phyloP scores from a whole-genome alignment of 1,140 invertebrate species.

The Rhagoletis zephyria region DNA sequence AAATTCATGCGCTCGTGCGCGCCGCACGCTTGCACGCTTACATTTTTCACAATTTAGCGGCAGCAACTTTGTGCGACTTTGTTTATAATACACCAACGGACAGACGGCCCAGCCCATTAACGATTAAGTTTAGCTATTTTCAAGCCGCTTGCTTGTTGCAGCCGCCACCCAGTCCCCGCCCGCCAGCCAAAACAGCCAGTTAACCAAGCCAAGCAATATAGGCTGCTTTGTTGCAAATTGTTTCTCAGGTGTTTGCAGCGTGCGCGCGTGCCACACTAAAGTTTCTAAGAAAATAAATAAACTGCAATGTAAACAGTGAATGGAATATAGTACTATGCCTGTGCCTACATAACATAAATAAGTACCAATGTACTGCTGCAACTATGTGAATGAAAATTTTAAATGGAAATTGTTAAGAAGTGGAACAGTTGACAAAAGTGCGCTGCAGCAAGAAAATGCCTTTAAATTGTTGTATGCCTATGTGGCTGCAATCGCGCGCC shows the following conservation, averaged over 20 bases:
- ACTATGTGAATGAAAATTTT: neutral
- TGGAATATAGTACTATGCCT: neutral
- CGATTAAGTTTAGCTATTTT: slow-evolving; percentile 13
- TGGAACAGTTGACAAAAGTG: neutral
- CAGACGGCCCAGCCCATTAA: neutral
- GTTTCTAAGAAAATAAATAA: slow-evolving; percentile 34
- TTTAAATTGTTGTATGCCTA: neutral
- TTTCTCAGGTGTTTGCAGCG: slow-evolving; percentile 37
- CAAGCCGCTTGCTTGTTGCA: neutral
- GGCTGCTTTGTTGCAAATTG: neutral
- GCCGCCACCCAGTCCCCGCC: no score
- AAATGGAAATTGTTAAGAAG: slow-evolving; percentile 27
- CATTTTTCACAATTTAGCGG: slow-evolving; percentile 48
- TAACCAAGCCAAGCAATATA: slow-evolving; percentile 35
- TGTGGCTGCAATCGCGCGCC: neutral
- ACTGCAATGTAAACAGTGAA: slow-evolving; percentile 18
- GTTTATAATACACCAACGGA: slow-evolving; percentile 18
- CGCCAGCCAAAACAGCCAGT: neutral
- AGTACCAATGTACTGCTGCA: neutral
- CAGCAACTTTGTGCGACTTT: slow-evolving; percentile 43
- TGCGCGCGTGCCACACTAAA: slow-evolving; percentile 29
- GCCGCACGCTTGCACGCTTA: slow-evolving; percentile 29
- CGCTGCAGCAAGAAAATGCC: neutral
- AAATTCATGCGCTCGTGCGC: slow-evolving; percentile 40
- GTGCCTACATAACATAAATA: neutral